Evolutionary conservation across 1,140 invertebrate species (phyloP).

Genomic region (Aricia agestis): DNA sequence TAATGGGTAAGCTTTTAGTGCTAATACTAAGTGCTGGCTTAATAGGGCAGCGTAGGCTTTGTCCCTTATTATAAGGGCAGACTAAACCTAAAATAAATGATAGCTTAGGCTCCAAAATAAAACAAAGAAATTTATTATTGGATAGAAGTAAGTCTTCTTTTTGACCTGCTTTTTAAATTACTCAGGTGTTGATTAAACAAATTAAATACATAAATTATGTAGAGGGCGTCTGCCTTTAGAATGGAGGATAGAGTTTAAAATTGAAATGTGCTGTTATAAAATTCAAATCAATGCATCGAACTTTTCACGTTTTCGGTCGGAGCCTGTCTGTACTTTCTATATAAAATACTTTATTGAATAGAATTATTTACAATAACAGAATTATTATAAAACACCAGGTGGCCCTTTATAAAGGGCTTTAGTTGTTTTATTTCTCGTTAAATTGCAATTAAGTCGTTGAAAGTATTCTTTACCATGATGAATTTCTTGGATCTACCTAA

Average conservation of each 20-base stretch:
- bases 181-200: no score
- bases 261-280: neutral
- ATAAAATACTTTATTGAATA: no score
- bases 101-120: neutral
- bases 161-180: neutral
- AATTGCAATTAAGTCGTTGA: no score
- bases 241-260: neutral
- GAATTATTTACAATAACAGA: no score
- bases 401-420: no score
- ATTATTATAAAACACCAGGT: no score
- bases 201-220: neutral
- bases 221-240: neutral
- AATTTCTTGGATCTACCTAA: no score
- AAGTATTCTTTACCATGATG: no score
- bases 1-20: neutral
- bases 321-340: neutral
- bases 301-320: neutral
- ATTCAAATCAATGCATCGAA: neutral
- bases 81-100: neutral
- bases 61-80: neutral
- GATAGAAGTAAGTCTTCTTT: neutral
- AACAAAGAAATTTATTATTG: neutral
- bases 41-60: neutral
- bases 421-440: no score
- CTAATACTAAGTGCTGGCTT: neutral